Conservation (phyloP, 2,888 invertebrate genomes). For the Orthonychiurus folsomi region DNA sequence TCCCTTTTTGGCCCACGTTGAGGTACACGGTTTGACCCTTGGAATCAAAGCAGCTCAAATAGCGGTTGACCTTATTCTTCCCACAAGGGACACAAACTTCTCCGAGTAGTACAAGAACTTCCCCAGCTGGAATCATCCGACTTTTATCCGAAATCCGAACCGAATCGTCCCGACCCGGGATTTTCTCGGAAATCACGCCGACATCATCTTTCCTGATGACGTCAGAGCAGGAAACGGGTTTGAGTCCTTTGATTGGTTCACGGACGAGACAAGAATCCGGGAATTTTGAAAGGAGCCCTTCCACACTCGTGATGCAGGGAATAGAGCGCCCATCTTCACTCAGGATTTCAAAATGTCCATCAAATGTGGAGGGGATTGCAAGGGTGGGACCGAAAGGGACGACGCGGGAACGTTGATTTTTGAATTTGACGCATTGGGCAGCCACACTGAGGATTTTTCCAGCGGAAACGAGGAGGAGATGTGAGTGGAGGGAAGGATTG, state of each 20-base stretch:
- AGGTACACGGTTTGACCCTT: conserved; percentile 74
- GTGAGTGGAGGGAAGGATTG: conserved; percentile 75
- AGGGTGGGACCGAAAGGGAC: conserved; percentile 72
- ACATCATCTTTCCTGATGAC: conserved; percentile 3
- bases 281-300: conserved; percentile 58
- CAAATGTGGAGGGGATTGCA: conserved; percentile 80
- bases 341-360: conserved; percentile 85
- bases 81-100: conserved; percentile 49
- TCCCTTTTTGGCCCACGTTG: conserved; percentile 61
- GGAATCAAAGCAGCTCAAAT: conserved; percentile 75
- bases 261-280: conserved; percentile 60
- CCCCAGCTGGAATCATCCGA: conserved; percentile 69
- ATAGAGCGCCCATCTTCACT: conserved; percentile 90
- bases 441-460: conserved; percentile 77
- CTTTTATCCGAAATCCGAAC: conserved; percentile 45
- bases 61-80: conserved; percentile 58
- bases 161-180: conserved; percentile 13
- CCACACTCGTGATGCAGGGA: conserved; percentile 77
- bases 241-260: conserved; percentile 52
- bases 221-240: conserved; percentile 21
- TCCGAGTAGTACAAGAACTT: conserved; percentile 69
- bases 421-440: conserved; percentile 80
- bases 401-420: conserved; percentile 67
- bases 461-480: conserved; percentile 73
- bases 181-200: conserved; percentile 4